Evolutionary conservation across 2,888 invertebrate species (phyloP), one percentile per base, ranked within the genome.

Genomic region (Pseudolycoriella hygida): DNA sequence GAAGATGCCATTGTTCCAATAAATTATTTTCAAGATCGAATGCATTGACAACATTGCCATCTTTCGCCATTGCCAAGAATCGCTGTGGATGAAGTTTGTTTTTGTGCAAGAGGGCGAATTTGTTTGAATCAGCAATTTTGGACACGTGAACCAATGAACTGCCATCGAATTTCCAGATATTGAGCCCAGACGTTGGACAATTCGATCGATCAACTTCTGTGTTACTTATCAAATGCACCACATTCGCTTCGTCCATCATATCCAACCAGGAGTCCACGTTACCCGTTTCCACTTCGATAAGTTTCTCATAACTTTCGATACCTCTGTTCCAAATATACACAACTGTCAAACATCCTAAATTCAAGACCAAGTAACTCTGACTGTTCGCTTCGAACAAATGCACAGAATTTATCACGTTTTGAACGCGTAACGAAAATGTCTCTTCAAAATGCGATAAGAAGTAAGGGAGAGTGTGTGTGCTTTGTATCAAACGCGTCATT

Each of bases 391-490:
- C 17, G 40, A 48, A 50, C 17, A 47, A 18, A 15, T 46, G 42
- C 39, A 50, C 43, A 5, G 41, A 42, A 42, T 34, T 46, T 17
- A 47, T 48, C 17, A 46, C 25, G 31, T 30, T 42, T 38, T 43
- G 43, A 41, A 45, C 41, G 1, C 31, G 15, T 8, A 44, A 41
- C 17, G 41, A 52, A 43, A 52, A 63, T 2, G 62, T 47, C 43
- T 62, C 57, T 38, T 71, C 69, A 40, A 76, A 63, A 50, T 69
- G 66, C 53, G 68, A 67, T 42, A 71, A 63, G 49, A 62, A 61
- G 53, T 67, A 68, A 19, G 68, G 57, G 55, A 67, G 66, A 4
- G 60, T 57, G 43, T 62, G 55, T 0, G 62, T 56, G 37, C 51
- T 49, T 6, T 55, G 46, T 40, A 59, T 51, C 4, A 61, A 48